Evolutionary conservation across 2,113 vertebrate genomes (phyloP).

Genomic region (Cryptomyrus ogoouensis): DNA sequence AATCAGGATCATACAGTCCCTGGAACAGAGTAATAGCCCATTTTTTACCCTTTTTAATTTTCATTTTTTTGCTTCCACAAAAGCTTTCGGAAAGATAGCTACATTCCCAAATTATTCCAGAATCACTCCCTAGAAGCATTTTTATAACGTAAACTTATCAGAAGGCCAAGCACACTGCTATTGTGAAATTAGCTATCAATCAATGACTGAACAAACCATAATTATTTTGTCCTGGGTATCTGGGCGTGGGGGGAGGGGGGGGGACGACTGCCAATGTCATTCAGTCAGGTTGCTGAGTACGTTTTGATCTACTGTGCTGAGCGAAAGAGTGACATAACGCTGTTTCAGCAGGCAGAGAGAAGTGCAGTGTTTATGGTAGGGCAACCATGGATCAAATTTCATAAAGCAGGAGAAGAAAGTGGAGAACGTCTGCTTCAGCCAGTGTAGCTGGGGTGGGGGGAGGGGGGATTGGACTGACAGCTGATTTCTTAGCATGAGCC

Average conservation of each 20-base stretch:
- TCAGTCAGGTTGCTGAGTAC: neutral
- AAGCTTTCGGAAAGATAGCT: neutral
- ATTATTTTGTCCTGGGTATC: conserved; percentile 1
- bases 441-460: neutral
- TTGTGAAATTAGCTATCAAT: neutral
- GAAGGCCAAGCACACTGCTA: neutral
- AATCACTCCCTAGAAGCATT: neutral
- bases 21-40: neutral
- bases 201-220: neutral
- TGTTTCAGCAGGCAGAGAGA: neutral
- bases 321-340: neutral
- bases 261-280: neutral
- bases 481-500: neutral
- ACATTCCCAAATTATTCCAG: neutral
- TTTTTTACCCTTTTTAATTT: neutral
- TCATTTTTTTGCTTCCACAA: neutral
- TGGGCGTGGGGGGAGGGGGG: neutral
- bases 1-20: neutral
- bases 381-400: conserved; percentile 7
- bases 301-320: conserved; percentile 7
- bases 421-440: neutral
- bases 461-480: neutral
- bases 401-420: neutral
- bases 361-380: neutral
- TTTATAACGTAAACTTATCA: neutral